Conservation (phyloP, 2,113 vertebrate genomes). For the Xyliphius kryptos region DNA sequence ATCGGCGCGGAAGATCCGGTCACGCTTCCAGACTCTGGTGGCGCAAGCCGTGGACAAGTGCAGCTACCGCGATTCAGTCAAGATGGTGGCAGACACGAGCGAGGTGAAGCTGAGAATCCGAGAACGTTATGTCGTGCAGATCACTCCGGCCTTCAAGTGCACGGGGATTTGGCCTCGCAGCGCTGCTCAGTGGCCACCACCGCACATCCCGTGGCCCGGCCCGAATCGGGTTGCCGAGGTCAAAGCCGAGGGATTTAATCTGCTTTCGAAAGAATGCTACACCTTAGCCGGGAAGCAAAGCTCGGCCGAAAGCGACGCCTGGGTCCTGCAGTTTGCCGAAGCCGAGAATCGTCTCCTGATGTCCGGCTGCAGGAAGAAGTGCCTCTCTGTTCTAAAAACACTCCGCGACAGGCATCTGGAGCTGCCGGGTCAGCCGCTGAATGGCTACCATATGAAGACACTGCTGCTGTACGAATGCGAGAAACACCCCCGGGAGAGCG, state of each 20-base stretch:
- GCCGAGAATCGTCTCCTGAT: conserved; percentile 95
- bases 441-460: conserved; percentile 99
- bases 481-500: conserved; percentile 94
- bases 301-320: conserved; percentile 96
- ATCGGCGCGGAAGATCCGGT: conserved; percentile 93
- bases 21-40: conserved; percentile 93
- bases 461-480: conserved; percentile 97
- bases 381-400: conserved; percentile 91
- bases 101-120: conserved; percentile 91
- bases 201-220: conserved; percentile 97
- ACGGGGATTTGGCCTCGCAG: no score
- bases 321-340: conserved; percentile 97
- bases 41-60: no score
- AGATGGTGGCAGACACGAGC: no score
- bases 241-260: no score
- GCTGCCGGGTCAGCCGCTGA: conserved; percentile 91
- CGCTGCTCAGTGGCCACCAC: conserved; percentile 97
- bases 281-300: conserved; percentile 96
- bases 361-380: conserved; percentile 96
- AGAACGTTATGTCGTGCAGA: conserved; percentile 93
- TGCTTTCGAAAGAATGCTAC: no score
- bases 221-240: no score
- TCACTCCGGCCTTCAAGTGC: no score
- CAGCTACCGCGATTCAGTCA: conserved; percentile 97
- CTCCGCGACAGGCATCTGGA: conserved; percentile 96